Base-by-base conservation (phyloP, 2,888 invertebrate genomes). In the Ectemnius lituratus region DNA sequence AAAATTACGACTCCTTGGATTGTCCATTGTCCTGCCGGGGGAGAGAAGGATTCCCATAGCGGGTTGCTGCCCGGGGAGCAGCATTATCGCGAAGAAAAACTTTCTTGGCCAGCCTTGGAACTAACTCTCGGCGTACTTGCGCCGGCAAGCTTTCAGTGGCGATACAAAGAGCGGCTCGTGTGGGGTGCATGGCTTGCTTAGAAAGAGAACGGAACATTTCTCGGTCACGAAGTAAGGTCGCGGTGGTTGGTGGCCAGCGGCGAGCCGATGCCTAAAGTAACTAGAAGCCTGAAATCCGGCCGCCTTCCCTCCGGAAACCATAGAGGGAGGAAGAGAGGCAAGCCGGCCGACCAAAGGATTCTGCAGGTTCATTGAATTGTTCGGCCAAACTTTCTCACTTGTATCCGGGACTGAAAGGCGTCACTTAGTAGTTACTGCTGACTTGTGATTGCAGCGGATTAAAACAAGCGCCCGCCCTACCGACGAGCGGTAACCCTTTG, bases 101-200 rank as follows among this genome's bases (percentile, higher is more conserved):
- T 84, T 84, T 81, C 78, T 78, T 80, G 76, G 81, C 74, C 80
- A 82, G 73, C 69, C 56, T 62, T 62, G 75, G 63, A 83, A 80
- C 37, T 37, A 37, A 37, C 78, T 78, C 74, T 5, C 52, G 68
- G 45, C 61, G 69, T 67, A 73, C 70, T 69, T 67, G 64, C 61
- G 20, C 37, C 67, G 67, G 62, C 37, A 11, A 37, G 81, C 75
- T 77, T 78, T 75, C 73, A 75, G 73, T 68, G 61, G 61, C 75
- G 79, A 83, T 82, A 78, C 74, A 75, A 75, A 77, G 66, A 68
- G 67, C 57, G 18, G 71, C 23, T 23, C 3, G 61, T 20, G 28
- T 45, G 13, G n/a, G 16, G 28, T 16, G 16, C 23, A 23, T 3
- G 58, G 16, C 23, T n/a, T 8, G 28, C 28, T 62, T 27, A 28